A percentile compares a stretch with the other conserved stretches of the same genome.
Conservation (phyloP, 2,797 vertebrate genomes). For the Acanthurus lineatus region DNA sequence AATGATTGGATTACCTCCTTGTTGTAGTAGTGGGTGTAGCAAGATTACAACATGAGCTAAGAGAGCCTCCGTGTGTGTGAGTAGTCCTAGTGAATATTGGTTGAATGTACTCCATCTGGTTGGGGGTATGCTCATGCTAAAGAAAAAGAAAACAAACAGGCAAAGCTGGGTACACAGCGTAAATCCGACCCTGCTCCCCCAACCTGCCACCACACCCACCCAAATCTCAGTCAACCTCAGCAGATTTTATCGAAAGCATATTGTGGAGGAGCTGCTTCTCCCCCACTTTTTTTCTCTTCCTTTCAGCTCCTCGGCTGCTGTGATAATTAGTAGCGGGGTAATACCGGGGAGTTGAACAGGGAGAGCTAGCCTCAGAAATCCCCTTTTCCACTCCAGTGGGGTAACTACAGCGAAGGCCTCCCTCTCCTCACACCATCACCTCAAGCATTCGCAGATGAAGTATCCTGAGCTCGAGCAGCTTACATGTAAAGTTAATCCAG, state of each 20-base stretch:
- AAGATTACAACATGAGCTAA: conserved; percentile 13
- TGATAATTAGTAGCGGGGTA: conserved; percentile 80
- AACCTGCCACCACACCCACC: conserved; percentile 61
- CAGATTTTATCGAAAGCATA: conserved; percentile 81
- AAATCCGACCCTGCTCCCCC: conserved; percentile 57
- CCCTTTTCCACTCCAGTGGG: conserved; percentile 78
- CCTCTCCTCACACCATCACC: conserved; percentile 56
- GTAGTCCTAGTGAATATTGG: conserved; percentile 23
- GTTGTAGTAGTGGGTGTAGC: conserved; percentile 7
- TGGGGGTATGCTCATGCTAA: conserved; percentile 43
- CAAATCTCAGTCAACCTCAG: conserved; percentile 62
- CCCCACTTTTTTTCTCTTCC: conserved; percentile 27
- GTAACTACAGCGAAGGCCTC: conserved; percentile 68
- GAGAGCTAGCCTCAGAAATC: conserved; percentile 81
- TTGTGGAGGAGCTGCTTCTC: conserved; percentile 58
- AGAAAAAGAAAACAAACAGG: conserved; percentile 19
- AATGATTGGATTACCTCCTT: neutral
- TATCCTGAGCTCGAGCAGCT: conserved; percentile 24
- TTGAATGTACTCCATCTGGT: conserved; percentile 49
- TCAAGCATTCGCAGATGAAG: conserved; percentile 56
- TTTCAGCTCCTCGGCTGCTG: conserved; percentile 64
- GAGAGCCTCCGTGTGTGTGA: conserved; percentile 12
- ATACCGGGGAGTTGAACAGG: conserved; percentile 62
- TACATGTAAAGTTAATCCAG: conserved; percentile 53
- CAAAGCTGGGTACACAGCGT: conserved; percentile 63